Conservation (phyloP, 1,140 invertebrate species). For the Euwallacea similis region DNA sequence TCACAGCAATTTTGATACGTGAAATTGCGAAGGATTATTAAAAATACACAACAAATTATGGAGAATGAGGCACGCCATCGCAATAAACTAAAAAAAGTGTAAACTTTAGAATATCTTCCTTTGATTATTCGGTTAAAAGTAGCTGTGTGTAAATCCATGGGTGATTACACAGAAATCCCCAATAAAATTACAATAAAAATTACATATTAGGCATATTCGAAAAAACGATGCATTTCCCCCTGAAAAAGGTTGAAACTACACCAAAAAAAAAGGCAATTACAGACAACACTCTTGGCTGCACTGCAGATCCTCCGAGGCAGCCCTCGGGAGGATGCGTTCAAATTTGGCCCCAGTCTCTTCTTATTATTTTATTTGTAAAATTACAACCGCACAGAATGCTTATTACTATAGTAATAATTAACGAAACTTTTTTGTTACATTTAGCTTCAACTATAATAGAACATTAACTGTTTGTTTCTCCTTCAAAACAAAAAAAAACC, state of each 20-base stretch:
- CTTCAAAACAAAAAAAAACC: too few relatives aligned
- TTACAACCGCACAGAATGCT: constrained; percentile 26
- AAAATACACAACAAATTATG: too few relatives aligned
- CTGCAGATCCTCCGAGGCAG: not conserved
- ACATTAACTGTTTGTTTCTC: too few relatives aligned
- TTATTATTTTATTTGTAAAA: constrained; percentile 24
- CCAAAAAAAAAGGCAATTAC: not conserved
- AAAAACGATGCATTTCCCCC: not conserved
- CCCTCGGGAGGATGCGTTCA: constrained; percentile 16
- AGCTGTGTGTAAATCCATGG: not conserved
- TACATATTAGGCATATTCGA: not conserved
- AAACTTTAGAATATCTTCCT: constrained; percentile 22
- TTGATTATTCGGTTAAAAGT: constrained; percentile 19
- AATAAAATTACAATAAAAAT: constrained; percentile 8
- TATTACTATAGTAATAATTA: constrained; percentile 46
- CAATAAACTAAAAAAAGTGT: constrained; percentile 12
- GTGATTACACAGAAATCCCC: not conserved
- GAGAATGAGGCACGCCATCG: too few relatives aligned
- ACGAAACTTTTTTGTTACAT: not conserved
- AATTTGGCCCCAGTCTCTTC: constrained; percentile 47
- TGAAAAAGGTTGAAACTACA: not conserved
- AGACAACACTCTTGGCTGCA: not conserved
- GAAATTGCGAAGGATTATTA: not conserved
- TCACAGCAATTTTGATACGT: constrained; percentile 31
- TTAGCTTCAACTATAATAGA: not conserved